phyloP scores from a whole-genome alignment of 2,113 vertebrate species.

The Channa maculata region DNA sequence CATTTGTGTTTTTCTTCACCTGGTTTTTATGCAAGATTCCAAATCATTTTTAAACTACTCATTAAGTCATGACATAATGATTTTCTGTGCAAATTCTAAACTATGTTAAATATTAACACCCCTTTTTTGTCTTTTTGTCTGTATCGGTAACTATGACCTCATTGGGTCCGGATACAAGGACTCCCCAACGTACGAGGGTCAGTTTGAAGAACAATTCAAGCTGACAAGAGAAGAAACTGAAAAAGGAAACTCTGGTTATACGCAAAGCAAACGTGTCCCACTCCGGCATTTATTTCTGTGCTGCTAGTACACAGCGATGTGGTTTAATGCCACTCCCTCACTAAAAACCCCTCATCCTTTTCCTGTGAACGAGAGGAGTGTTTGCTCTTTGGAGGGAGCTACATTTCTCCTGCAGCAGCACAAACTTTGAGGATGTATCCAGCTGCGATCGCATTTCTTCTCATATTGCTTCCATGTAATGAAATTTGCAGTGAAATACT shows the following conservation, averaged over 20 bases:
- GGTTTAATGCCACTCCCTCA: constrained; percentile 24
- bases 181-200: constrained; percentile 8
- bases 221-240: not conserved
- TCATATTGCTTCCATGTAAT: constrained; percentile 52
- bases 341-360: constrained; percentile 34
- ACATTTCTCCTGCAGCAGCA: not conserved
- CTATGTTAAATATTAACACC: accelerated
- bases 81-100: too few species aligned
- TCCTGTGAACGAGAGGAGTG: not conserved
- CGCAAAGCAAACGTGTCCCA: constrained; percentile 16
- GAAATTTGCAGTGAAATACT: too few species aligned
- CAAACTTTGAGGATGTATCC: constrained; percentile 23
- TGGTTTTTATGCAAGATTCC: constrained; percentile 50
- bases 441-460: constrained; percentile 23
- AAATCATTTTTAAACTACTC: not conserved
- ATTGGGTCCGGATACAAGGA: constrained; percentile 52
- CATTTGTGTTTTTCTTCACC: constrained; percentile 32
- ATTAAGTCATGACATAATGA: too few species aligned
- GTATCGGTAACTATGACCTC: constrained; percentile 52
- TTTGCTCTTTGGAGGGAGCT: not conserved
- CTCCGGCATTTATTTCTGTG: constrained; percentile 73
- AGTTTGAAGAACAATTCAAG: constrained; percentile 40
- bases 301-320: constrained; percentile 62
- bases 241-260: constrained; percentile 44
- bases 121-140: accelerated